Evolutionary conservation across 2,888 invertebrate species (phyloP).

Genomic region (Andrena praecox): DNA sequence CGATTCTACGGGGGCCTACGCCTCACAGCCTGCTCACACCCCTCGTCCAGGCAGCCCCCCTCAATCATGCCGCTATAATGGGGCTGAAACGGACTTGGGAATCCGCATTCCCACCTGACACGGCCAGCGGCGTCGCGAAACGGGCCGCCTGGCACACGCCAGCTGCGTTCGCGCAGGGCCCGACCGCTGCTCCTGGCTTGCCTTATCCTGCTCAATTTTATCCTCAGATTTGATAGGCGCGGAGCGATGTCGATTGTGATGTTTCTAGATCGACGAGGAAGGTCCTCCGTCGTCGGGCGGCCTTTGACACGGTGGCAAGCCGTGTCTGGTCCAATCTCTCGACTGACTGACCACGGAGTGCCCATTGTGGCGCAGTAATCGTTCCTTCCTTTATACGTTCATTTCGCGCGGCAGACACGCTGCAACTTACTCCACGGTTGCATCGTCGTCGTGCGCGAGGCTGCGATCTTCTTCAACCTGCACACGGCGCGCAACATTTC

Average conservation of each 20-base stretch:
- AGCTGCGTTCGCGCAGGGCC: constrained; percentile 81
- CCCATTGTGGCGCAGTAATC: background rate
- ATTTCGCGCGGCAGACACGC: background rate
- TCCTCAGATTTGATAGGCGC: constrained; percentile 76
- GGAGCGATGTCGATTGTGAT: background rate
- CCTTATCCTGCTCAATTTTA: constrained; percentile 87
- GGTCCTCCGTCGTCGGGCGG: background rate
- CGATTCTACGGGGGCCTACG: constrained; percentile 81
- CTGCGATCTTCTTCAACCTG: constrained; percentile 7
- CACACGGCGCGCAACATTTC: constrained; percentile 19
- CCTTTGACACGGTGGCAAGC: background rate
- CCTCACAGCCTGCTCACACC: constrained; percentile 79
- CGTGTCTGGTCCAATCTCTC: background rate
- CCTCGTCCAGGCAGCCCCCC: constrained; percentile 76
- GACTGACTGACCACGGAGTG: background rate
- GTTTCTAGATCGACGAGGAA: background rate
- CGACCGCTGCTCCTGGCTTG: constrained; percentile 85
- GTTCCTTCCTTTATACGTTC: constrained; percentile 35
- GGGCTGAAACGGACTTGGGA: constrained; percentile 90
- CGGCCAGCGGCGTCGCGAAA: constrained; percentile 76
- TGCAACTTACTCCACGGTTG: constrained; percentile 12
- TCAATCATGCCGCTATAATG: constrained; percentile 84
- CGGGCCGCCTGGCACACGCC: constrained; percentile 82
- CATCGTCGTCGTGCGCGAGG: constrained; percentile 4
- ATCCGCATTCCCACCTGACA: constrained; percentile 88